A percentile compares a stretch with the other conserved stretches of the same genome.
phyloP scores from a whole-genome alignment of 2,113 vertebrate species.

The Nothocercus nigrocapillus region DNA sequence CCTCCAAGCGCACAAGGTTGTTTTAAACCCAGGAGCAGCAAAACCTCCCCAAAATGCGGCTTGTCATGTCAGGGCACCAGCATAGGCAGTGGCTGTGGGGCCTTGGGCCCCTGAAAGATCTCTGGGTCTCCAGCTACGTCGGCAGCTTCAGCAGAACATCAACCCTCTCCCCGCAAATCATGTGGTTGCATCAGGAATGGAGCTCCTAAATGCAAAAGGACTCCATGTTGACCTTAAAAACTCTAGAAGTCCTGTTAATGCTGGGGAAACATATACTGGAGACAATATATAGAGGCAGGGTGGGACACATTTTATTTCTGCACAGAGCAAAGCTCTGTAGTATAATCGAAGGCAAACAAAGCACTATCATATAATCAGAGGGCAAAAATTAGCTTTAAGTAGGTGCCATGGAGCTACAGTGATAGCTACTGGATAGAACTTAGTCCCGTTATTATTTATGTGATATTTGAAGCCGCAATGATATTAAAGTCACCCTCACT shows the following conservation, averaged over 20 bases:
- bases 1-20: neutral
- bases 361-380: neutral
- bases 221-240: conserved; percentile 8
- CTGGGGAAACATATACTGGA: neutral
- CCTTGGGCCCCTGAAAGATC: neutral
- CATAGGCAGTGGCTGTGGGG: neutral
- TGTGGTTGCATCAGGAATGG: neutral
- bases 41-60: neutral
- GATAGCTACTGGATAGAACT: neutral
- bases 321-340: neutral
- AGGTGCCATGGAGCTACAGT: neutral
- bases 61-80: neutral
- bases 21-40: neutral
- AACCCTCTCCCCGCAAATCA: neutral
- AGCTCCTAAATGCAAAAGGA: neutral
- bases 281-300: neutral
- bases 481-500: conserved; percentile 56
- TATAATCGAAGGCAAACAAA: neutral
- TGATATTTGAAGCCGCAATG: neutral
- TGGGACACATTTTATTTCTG: neutral
- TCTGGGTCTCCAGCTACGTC: neutral
- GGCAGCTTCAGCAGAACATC: neutral
- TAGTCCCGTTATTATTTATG: conserved; percentile 4
- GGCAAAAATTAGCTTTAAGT: neutral
- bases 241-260: neutral